These are phyloP conservation scores for Malaclemys terrapin DNA, from an alignment of 2,113 vertebrate species.

Conservation along the genomic window DNA sequence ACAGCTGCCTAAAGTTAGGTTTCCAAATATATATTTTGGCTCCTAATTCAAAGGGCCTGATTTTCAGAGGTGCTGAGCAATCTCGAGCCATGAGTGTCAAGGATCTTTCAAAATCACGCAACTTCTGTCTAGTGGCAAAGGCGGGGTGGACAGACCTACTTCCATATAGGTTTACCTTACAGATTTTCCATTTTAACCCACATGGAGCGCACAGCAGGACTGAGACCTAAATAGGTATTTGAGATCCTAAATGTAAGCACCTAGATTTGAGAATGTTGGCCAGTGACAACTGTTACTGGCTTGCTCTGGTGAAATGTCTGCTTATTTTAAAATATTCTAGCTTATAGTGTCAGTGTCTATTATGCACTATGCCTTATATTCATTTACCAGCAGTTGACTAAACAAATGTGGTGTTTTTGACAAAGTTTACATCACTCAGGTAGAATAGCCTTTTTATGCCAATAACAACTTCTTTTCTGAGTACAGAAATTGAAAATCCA, in stretches of 20 bases:
- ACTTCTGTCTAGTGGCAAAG: no score
- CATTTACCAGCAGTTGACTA: background rate
- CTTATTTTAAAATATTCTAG: conserved; percentile 43
- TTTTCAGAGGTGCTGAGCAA: background rate
- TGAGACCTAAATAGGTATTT: background rate
- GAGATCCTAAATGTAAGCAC: background rate
- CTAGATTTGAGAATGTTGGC: background rate
- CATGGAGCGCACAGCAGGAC: background rate
- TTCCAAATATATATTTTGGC: background rate
- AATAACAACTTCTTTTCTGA: background rate
- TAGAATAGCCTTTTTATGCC: background rate
- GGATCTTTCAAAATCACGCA: background rate
- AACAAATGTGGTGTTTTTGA: background rate
- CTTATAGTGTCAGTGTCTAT: conserved; percentile 3
- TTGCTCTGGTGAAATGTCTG: background rate
- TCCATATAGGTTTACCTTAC: background rate
- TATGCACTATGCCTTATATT: background rate
- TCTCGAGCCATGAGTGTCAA: background rate
- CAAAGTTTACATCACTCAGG: background rate
- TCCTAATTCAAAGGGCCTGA: background rate
- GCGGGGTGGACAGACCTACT: no score
- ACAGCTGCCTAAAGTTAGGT: background rate
- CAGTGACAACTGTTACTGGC: background rate
- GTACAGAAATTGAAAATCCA: conserved; percentile 8
- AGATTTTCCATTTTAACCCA: background rate